These are phyloP conservation scores for Drosophila flavopinicola DNA, from an alignment of 2,888 invertebrate genomes.

Conservation along the genomic window DNA sequence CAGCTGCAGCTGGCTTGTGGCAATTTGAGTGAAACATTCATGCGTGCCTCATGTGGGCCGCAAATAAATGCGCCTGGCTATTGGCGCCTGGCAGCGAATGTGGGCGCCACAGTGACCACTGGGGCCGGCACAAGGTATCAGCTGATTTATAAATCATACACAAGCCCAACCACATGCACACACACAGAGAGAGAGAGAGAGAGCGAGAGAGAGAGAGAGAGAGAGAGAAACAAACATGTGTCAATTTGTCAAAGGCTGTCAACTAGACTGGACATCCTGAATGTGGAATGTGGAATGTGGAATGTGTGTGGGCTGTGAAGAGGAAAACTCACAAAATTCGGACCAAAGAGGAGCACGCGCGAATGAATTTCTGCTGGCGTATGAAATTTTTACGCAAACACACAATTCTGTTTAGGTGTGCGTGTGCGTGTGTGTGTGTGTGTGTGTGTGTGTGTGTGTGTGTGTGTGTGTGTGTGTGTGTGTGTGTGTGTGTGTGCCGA, in stretches of 20 bases:
- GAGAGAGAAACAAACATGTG: conserved; percentile 26
- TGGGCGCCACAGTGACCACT: conserved; percentile 9
- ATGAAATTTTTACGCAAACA: conserved; percentile 69
- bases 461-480: conserved; percentile 17
- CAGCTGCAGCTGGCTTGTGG: no score
- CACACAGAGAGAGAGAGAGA: conserved; percentile 1
- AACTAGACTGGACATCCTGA: conserved; percentile 37
- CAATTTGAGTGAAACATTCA: conserved; percentile 24
- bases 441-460: background rate
- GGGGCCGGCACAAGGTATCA: conserved; percentile 16
- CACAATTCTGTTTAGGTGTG: conserved; percentile 14
- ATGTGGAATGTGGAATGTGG: conserved; percentile 6
- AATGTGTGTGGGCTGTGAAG: background rate
- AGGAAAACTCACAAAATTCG: conserved; percentile 12
- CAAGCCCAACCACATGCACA: conserved; percentile 15
- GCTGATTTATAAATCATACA: conserved; percentile 56
- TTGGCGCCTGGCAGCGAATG: conserved; percentile 15
- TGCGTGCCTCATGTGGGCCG: conserved; percentile 16
- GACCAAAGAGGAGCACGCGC: conserved; percentile 56
- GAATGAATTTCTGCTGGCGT: conserved; percentile 73
- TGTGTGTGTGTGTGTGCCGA: conserved; percentile 31
- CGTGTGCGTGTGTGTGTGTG: background rate
- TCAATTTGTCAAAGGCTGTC: conserved; percentile 59
- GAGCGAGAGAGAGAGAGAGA: no score
- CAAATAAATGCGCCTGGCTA: conserved; percentile 22